Conservation (phyloP, 2,797 vertebrate genomes). For the Argya squamiceps region DNA sequence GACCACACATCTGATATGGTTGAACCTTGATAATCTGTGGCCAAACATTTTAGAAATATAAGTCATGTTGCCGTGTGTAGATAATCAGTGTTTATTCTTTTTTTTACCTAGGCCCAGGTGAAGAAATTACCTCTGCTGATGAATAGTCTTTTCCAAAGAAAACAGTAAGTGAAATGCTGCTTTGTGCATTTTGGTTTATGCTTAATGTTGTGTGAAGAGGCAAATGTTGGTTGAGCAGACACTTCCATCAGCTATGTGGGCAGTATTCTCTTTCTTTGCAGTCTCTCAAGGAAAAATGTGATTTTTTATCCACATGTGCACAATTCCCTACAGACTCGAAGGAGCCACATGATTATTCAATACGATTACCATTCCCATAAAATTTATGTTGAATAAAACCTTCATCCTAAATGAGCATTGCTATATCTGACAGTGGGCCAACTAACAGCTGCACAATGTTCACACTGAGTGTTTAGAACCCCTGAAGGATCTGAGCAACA, state of each 20-base stretch:
- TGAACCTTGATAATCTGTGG: neutral
- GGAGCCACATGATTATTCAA: neutral
- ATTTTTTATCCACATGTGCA: neutral
- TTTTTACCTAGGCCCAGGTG: neutral
- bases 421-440: neutral
- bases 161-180: constrained; percentile 1
- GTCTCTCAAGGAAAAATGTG: neutral
- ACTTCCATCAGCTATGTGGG: neutral
- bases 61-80: neutral
- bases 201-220: neutral
- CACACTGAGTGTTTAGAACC: neutral
- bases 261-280: neutral
- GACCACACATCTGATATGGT: neutral
- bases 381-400: neutral
- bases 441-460: neutral
- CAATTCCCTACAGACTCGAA: neutral
- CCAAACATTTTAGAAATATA: neutral
- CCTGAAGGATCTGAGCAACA: neutral
- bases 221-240: neutral
- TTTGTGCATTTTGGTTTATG: neutral
- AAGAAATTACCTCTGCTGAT: neutral
- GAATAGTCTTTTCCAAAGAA: neutral
- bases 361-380: neutral
- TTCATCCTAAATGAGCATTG: neutral
- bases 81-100: neutral